Evolutionary conservation across 2,797 vertebrate genomes (phyloP), one percentile per base, ranked within the genome.

Genomic region (Typhlichthys eigenmanni): DNA sequence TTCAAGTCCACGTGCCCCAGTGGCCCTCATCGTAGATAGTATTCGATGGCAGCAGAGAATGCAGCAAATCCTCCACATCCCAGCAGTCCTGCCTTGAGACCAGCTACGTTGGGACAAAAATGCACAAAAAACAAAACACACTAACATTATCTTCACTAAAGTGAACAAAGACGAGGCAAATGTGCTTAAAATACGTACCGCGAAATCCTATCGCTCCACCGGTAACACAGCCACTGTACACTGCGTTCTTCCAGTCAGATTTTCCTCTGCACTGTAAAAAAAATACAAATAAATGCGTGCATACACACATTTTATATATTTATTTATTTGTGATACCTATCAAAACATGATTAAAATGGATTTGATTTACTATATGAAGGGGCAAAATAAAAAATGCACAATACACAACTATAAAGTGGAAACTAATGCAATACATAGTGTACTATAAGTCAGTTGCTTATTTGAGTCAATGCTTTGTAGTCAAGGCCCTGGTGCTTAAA

Each of bases 211-310:
- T 98, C 11, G 93, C 95, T 69, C 97, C 97, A 64, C 98, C 98
- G 0, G 96, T 98, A 54, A 98, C 92, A 84, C 98, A 99, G 55
- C 98, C 98, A 0, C 97, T 97, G 70, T 97, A 94, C 47, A 98
- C 95, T 0, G 95, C 97, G 7, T 99, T 99, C 90, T 96, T 97
- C 96, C 98, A 99, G 83, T 99, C 97, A 0, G 97, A 95, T 64
- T 90, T 93, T 1, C 97, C 96, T 69, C 96, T 92, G 79, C 98
- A 95, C 97, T 99, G 82, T 4, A 84, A 75, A 55, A 55, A 67
- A 67, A 63, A 75, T 60, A 46, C n/a, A 47, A 29, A 29, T 29
- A 29, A 29, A 29, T 29, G 24, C 24, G 4, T 29, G 24, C 4
- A 29, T 29, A 29, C 24, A 4, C 24, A 29, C 24, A 29, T 29